Conservation (phyloP, 92 coral and sea anemone genomes). For the Epizoanthus scotinus region DNA sequence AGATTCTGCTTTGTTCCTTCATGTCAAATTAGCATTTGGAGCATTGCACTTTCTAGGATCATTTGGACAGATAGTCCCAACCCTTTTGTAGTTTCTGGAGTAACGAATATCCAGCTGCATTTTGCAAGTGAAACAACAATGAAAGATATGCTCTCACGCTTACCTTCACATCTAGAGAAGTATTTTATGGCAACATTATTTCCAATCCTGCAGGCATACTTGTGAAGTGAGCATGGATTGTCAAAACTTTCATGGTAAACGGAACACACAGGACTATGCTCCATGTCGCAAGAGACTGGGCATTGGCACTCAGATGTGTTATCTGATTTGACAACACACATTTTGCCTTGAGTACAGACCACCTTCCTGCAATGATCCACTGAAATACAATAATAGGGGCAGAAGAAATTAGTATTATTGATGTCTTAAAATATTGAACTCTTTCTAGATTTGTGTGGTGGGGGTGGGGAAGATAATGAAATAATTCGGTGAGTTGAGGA, state of each 20-base stretch:
- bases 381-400: background rate
- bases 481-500: no score
- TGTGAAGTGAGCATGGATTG: conserved; percentile 25
- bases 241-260: conserved; percentile 23
- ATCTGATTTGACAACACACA: conserved; percentile 22
- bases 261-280: conserved; percentile 18
- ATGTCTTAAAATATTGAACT: background rate
- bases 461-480: no score
- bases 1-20: no score
- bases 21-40: no score
- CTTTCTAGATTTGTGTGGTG: background rate
- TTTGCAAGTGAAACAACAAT: no score
- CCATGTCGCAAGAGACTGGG: conserved; percentile 14
- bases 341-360: conserved; percentile 18
- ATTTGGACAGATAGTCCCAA: no score
- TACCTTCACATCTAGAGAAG: conserved; percentile 27
- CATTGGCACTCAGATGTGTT: conserved; percentile 29
- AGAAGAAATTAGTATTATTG: background rate
- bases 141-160: no score
- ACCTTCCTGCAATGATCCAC: conserved; percentile 1
- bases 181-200: conserved; percentile 25
- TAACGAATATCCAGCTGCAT: no score
- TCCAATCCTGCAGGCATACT: conserved; percentile 34
- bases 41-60: no score
- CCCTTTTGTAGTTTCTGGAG: no score